These are phyloP conservation scores for Crocidura indochinensis DNA, from an alignment of 2,797 vertebrate species.

Conservation along the genomic window DNA sequence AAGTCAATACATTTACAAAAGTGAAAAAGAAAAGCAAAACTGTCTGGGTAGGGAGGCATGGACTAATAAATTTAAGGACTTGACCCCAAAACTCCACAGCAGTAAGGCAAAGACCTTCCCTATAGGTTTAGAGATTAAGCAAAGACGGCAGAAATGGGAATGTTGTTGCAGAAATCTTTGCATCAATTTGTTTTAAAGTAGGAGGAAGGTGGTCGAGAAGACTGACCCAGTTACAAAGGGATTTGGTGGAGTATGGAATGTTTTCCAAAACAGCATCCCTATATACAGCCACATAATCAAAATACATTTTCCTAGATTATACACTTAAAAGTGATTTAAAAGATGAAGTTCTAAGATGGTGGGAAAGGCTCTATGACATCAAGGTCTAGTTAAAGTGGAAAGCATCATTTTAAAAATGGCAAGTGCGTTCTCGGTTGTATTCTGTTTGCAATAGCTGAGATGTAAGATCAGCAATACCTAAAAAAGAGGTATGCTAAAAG, in stretches of 20 bases:
- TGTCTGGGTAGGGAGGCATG: not conserved
- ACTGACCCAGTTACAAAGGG: not conserved
- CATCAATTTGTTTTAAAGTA: not conserved
- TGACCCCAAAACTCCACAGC: no score
- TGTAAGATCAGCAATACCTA: not conserved
- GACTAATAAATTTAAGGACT: not conserved
- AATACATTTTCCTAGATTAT: not conserved
- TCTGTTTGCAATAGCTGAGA: not conserved
- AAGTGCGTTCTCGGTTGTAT: not conserved
- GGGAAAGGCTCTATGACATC: not conserved
- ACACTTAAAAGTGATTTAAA: not conserved
- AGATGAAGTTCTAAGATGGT: not conserved
- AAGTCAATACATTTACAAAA: no score
- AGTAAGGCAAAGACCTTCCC: not conserved
- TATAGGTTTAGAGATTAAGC: not conserved
- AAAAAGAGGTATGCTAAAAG: not conserved
- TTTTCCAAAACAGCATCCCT: not conserved
- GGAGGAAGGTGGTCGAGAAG: not conserved
- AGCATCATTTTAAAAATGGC: not conserved
- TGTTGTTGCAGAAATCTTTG: accelerated
- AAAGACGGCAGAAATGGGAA: not conserved
- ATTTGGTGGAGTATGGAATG: no score
- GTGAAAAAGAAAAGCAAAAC: no score
- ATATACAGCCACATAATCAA: not conserved
- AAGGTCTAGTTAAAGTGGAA: not conserved